Conservation (phyloP, 2,113 vertebrate species). For the Engystomops pustulosus region DNA sequence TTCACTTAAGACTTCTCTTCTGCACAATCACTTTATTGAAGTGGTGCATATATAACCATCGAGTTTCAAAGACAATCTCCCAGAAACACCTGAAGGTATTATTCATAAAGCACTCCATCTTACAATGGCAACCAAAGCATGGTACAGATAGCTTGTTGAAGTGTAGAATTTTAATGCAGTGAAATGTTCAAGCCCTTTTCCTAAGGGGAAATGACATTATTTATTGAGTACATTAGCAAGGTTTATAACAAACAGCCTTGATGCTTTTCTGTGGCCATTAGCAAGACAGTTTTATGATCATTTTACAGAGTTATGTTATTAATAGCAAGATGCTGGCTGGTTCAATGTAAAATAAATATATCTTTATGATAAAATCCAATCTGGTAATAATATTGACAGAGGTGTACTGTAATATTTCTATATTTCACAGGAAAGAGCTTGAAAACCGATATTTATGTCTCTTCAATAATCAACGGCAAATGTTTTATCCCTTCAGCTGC, state of each 20-base stretch:
- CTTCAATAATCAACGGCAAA: background rate
- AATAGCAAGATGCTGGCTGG: constrained; percentile 50
- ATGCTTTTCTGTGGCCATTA: constrained; percentile 44
- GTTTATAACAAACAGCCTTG: constrained; percentile 45
- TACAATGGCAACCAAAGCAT: constrained; percentile 50
- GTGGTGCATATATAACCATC: constrained; percentile 54
- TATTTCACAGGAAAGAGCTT: constrained; percentile 7
- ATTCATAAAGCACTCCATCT: constrained; percentile 56
- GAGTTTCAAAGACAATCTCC: constrained; percentile 52
- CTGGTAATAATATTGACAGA: constrained; percentile 48
- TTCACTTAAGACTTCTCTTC: constrained; percentile 25
- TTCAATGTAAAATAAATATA: constrained; percentile 59
- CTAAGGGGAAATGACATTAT: constrained; percentile 51
- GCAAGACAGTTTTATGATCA: constrained; percentile 46
- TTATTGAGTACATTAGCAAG: constrained; percentile 55
- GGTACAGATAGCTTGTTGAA: constrained; percentile 55
- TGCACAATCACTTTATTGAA: constrained; percentile 42
- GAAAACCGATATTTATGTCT: constrained; percentile 27
- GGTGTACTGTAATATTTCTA: constrained; percentile 57
- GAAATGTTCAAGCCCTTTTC: constrained; percentile 49
- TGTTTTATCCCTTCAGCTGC: constrained; percentile 17
- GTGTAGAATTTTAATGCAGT: constrained; percentile 24
- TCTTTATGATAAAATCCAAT: constrained; percentile 57
- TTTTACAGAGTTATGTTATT: constrained; percentile 57
- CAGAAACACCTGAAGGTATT: constrained; percentile 54